A percentile compares a stretch with the other conserved stretches of the same genome.
These are phyloP conservation scores for Megaustenia siamemsis DNA, from an alignment of 2,888 invertebrate genomes.

Conservation along the genomic window DNA sequence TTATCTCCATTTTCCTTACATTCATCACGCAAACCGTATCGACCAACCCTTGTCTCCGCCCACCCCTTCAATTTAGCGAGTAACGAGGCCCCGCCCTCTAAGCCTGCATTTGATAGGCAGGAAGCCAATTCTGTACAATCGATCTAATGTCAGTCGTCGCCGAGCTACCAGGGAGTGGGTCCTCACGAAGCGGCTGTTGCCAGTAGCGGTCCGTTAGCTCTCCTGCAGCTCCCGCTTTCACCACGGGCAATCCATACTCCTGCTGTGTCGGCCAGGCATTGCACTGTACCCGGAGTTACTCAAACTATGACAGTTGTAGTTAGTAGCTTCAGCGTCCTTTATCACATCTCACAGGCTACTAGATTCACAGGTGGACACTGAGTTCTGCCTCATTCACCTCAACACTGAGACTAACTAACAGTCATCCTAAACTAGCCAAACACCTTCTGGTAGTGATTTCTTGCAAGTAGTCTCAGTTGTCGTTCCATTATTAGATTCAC, in stretches of 20 bases:
- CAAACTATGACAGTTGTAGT: slow-evolving; percentile 4
- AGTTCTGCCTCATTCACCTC: too few species aligned
- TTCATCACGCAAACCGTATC: not conserved
- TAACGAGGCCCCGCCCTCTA: slow-evolving; percentile 21
- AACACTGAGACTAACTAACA: too few species aligned
- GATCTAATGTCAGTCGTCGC: not conserved
- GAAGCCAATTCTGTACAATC: slow-evolving; percentile 22
- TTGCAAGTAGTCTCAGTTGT: too few species aligned
- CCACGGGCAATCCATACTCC: not conserved
- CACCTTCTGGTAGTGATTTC: too few species aligned
- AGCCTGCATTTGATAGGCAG: slow-evolving; percentile 14
- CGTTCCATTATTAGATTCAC: too few species aligned
- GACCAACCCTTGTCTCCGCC: slow-evolving; percentile 16
- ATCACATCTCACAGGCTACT: not conserved
- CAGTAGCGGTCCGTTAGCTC: not conserved
- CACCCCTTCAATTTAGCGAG: not conserved
- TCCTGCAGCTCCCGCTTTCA: not conserved
- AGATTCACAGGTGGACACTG: not conserved
- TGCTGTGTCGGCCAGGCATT: not conserved
- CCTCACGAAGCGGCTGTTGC: not conserved
- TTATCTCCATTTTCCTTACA: not conserved
- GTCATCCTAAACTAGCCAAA: too few species aligned
- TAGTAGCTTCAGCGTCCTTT: not conserved
- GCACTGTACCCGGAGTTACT: not conserved
- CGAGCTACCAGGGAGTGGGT: not conserved